These are phyloP conservation scores for Cydia strobilella DNA, from an alignment of 1,140 invertebrate genomes.

Conservation along the genomic window DNA sequence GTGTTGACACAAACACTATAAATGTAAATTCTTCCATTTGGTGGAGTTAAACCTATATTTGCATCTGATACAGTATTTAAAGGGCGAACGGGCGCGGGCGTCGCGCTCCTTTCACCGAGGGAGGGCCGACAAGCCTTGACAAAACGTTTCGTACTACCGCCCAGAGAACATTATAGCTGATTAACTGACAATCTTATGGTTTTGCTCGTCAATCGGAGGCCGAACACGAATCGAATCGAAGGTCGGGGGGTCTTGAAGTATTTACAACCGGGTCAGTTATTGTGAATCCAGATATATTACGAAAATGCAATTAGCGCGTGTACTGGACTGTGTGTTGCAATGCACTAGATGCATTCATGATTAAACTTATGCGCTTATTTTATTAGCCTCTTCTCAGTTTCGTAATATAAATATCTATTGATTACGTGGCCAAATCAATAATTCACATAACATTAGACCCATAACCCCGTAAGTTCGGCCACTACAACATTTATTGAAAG, in stretches of 20 bases:
- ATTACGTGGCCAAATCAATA: not conserved
- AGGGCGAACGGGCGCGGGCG: conserved; percentile 16
- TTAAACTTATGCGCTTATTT: not conserved
- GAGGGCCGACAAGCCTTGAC: conserved; percentile 14
- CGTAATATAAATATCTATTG: not conserved
- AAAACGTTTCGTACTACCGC: conserved; percentile 9
- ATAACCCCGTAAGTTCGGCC: not conserved
- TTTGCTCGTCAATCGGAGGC: conserved; percentile 9
- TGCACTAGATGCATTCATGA: not conserved
- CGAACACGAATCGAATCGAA: no score
- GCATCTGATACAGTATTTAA: conserved; percentile 6
- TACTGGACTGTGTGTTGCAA: not conserved
- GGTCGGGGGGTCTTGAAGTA: not conserved
- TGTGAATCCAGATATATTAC: not conserved
- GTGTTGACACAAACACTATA: not conserved
- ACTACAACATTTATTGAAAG: no score
- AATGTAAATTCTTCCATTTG: conserved; percentile 7
- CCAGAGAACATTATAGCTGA: not conserved
- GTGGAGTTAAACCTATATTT: conserved; percentile 4
- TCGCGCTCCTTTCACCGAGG: conserved; percentile 12
- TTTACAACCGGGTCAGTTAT: not conserved
- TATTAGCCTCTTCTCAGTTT: not conserved
- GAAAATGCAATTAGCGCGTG: not conserved
- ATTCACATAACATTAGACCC: not conserved
- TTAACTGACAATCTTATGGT: not conserved